These are phyloP conservation scores for Auanema freiburgensis DNA, from an alignment of 2,888 invertebrate species.

Conservation along the genomic window DNA sequence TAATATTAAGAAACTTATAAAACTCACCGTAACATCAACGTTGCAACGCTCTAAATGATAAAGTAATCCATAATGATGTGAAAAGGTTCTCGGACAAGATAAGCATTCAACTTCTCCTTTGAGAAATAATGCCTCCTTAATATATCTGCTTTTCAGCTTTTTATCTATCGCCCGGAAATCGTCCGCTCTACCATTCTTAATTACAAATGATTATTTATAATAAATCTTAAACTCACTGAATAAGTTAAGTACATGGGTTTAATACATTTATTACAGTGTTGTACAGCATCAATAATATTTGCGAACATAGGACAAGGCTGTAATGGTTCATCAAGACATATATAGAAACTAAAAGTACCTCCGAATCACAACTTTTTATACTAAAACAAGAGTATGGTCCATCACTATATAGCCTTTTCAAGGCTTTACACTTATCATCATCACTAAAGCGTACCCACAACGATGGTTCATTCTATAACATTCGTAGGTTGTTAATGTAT, in stretches of 20 bases:
- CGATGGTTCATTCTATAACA: constrained; percentile 12
- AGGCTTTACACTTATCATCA: constrained; percentile 1
- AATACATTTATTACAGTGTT: constrained; percentile 11
- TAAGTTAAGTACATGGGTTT: constrained; percentile 14
- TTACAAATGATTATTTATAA: neutral
- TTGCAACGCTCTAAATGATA: constrained; percentile 17
- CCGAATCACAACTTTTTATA: neutral
- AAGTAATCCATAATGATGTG: constrained; percentile 6
- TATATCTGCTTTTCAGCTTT: neutral
- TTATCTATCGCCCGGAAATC: constrained; percentile 3
- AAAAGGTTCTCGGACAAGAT: neutral
- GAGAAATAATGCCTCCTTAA: neutral
- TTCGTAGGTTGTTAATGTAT: neutral
- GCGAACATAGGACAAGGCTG: constrained; percentile 7
- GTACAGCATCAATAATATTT: constrained; percentile 5
- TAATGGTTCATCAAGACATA: neutral
- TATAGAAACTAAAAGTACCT: neutral
- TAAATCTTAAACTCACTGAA: constrained; percentile 1
- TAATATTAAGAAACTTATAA: no score
- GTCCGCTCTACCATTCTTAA: constrained; percentile 3
- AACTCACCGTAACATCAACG: constrained; percentile 7
- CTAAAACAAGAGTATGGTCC: constrained; percentile 18
- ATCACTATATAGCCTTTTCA: constrained; percentile 4
- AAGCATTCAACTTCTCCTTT: neutral
- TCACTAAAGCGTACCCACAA: constrained; percentile 2